Conservation (phyloP, 2,888 invertebrate species). For the Linyphia triangularis region DNA sequence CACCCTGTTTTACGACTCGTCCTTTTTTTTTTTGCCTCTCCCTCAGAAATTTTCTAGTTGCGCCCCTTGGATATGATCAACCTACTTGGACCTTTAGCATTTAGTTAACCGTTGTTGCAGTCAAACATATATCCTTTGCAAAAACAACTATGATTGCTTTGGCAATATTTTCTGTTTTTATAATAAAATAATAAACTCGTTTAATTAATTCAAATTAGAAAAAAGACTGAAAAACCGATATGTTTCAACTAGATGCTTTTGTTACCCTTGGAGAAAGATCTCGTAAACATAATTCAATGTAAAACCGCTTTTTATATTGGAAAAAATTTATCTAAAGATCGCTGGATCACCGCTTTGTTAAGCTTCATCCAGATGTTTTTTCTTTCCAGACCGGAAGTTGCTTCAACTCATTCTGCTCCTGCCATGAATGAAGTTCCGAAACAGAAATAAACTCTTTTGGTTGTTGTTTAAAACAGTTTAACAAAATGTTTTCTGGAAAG, state of each 20-base stretch:
- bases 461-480: constrained; percentile 2
- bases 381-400: neutral
- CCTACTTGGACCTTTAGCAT: too few relatives aligned
- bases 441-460: constrained; percentile 9
- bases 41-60: too few relatives aligned
- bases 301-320: neutral
- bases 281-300: neutral
- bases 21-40: too few relatives aligned
- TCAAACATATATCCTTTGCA: too few relatives aligned
- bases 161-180: neutral
- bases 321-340: constrained; percentile 17
- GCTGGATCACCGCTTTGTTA: neutral
- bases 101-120: too few relatives aligned
- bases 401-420: neutral
- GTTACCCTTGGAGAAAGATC: neutral
- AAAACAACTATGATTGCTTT: too few relatives aligned
- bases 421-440: constrained; percentile 38
- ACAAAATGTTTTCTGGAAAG: neutral
- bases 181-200: neutral
- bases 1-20: too few relatives aligned
- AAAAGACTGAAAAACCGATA: neutral
- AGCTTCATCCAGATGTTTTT: constrained; percentile 7
- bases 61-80: too few relatives aligned
- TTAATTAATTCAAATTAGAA: neutral
- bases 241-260: neutral